These are phyloP conservation scores for Lampris megalopsis DNA, from an alignment of 2,113 vertebrate species.

Conservation along the genomic window DNA sequence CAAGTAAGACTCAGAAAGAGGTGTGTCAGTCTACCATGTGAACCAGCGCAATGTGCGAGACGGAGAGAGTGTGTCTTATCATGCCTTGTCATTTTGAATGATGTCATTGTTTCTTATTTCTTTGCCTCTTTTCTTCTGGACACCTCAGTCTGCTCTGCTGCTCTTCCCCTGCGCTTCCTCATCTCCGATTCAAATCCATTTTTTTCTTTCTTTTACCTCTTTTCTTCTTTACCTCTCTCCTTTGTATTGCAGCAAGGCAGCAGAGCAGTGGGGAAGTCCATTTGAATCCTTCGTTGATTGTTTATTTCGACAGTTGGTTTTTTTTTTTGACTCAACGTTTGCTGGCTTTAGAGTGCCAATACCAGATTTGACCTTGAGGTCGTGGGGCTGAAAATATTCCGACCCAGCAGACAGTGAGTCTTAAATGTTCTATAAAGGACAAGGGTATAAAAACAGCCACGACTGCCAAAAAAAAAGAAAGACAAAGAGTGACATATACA, in stretches of 20 bases:
- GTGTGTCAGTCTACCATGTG: slow-evolving; percentile 82
- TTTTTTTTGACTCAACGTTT: slow-evolving; percentile 76
- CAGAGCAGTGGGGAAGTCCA: slow-evolving; percentile 76
- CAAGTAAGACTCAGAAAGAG: slow-evolving; percentile 90
- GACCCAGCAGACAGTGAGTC: slow-evolving; percentile 76
- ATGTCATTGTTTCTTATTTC: slow-evolving; percentile 70
- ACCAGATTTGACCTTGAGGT: slow-evolving; percentile 38
- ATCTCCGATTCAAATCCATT: slow-evolving; percentile 34
- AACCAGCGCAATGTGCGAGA: slow-evolving; percentile 65
- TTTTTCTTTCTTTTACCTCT: slow-evolving; percentile 16
- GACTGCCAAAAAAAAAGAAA: slow-evolving; percentile 20
- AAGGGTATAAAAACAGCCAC: slow-evolving; percentile 73
- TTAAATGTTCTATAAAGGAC: slow-evolving; percentile 68
- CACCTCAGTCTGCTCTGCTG: slow-evolving; percentile 73
- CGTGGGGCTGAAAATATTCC: slow-evolving; percentile 34
- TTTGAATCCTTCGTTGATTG: slow-evolving; percentile 56
- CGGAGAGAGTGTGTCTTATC: slow-evolving; percentile 44
- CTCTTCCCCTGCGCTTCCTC: slow-evolving; percentile 30
- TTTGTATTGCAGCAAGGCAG: slow-evolving; percentile 61
- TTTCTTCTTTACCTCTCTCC: slow-evolving; percentile 34
- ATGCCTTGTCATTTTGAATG: slow-evolving; percentile 77
- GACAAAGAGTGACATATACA: no score
- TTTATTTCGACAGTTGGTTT: slow-evolving; percentile 41
- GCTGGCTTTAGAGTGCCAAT: slow-evolving; percentile 47
- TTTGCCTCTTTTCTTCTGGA: slow-evolving; percentile 69